Base-by-base conservation (phyloP, 2,888 invertebrate species). In the Allacma fusca region DNA sequence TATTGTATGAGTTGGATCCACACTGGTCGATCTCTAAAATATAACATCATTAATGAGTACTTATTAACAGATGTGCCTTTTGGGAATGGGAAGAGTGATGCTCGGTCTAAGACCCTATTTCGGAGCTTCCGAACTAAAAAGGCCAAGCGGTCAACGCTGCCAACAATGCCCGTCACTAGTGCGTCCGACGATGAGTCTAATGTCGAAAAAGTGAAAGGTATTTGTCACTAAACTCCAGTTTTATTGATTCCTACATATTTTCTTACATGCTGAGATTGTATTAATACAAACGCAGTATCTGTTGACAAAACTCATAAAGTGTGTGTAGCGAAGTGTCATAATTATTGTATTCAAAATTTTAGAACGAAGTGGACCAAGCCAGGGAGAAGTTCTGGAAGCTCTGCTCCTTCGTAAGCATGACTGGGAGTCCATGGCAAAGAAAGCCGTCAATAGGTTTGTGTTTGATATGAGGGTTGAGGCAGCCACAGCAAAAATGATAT, bases 381-480 rank as follows among this genome's bases (percentile, higher is more conserved):
- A 92, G 80, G 34, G 34, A 7, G 94, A 94, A 85, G 95, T 94
- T 85, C 91, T 91, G 81, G 97, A 98, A 88, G 97, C 97, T 78
- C 90, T 90, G 79, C 89, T 98, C 85, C 92, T 92, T 82, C 92
- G 98, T 86, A 98, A 98, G 88, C 97, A 98, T 88, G 97, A 97
- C 87, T 97, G 97, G 97, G 97, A 98, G 87, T 93, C 92, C 71
- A 94, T 95, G 67, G 94, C 96, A 83, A 96, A 96, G 89, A 95
- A 96, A 87, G 96, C 98, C 80, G 92, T 94, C 77, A 96, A 96
- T 88, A 91, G 95, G 92, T 93, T 79, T 78, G 72, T 23, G 50
- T 50, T 50, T 50, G 13, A 9, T 40, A 40, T 9, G 13, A 9
- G 13, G 5, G 13, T 40, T 40, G 40, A 40, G 23, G 1, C 28